Base-by-base conservation (phyloP, 2,797 vertebrate species). In the Ctenosaura bakeri region DNA sequence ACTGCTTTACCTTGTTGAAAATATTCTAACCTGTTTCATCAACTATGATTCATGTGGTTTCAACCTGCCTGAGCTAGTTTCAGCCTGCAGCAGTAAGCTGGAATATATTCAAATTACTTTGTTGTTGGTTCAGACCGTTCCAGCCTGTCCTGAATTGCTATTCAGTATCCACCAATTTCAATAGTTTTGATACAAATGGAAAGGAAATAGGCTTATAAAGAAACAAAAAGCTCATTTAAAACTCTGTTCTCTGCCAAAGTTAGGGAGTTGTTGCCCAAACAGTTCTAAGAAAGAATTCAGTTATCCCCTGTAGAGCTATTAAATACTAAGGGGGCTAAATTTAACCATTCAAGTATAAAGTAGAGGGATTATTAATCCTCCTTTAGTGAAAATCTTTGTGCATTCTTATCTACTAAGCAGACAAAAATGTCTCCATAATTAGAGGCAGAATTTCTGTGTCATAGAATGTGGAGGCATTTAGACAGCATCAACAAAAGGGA, bases 201-300 rank as follows among this genome's bases (percentile, higher is more conserved):
- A 77, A 83, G 80, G 35, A 85, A 85, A 79, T 66, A 78, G 85
- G 59, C 29, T 90, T 87, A 87, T 38, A 66, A n/a, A 90, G 56
- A 87, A 87, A 90, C 54, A 71, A 83, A 86, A 69, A 79, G 35
- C 50, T 86, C 35, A 89, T 91, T 82, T 66, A 83, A 74, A 82
- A 83, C 26, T 83, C 26, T 62, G 3, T 69, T 71, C n/a, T 85
- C 56, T 88, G 81, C 85, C 88, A 85, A 90, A 85, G 46, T 74
- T 87, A 46, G n/a, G 20, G 85, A 85, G 78, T 26, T 13, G 24
- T 76, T 85, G 81, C 82, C 29, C 54, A 56, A 66, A 90, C 22
- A 87, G 64, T 87, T 74, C 69, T 79, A 29, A 90, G 8, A 71
- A 84, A 90, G 29, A 32, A 87, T 79, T 80, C 38, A 62, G 32